phyloP scores from a whole-genome alignment of 2,113 vertebrate species.

The Accipiter cooperii region DNA sequence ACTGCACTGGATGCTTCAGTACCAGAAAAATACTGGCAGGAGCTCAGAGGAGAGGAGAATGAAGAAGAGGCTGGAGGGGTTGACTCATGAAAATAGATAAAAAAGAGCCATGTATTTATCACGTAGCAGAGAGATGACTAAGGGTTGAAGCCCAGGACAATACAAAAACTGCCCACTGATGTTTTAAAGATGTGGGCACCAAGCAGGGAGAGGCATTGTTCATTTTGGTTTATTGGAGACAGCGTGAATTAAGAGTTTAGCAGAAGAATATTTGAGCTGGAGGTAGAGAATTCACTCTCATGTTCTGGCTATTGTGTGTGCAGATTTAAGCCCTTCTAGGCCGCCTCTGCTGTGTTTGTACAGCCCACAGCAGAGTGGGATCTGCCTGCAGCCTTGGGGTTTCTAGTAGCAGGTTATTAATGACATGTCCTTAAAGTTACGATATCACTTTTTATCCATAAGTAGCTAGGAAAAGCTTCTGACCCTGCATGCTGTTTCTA shows the following conservation, averaged over 20 bases:
- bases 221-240: conserved; percentile 2
- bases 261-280: neutral
- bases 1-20: neutral
- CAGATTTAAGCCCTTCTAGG: conserved; percentile 6
- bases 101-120: conserved; percentile 16
- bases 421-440: neutral
- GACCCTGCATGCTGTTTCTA: neutral
- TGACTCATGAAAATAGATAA: conserved; percentile 42
- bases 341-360: neutral
- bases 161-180: conserved; percentile 37
- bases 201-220: conserved; percentile 19
- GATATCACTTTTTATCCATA: neutral
- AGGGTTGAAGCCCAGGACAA: conserved; percentile 20
- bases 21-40: conserved; percentile 6
- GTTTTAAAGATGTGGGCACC: conserved; percentile 28
- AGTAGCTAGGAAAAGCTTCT: conserved; percentile 4
- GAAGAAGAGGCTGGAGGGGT: neutral
- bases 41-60: conserved; percentile 10
- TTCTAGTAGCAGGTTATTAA: conserved; percentile 35
- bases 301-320: neutral
- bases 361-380: neutral
- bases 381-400: neutral
- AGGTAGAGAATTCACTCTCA: neutral
- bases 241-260: neutral
- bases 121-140: conserved; percentile 42